Conservation (phyloP, 2,113 vertebrate genomes). For the Corythoichthys intestinalis region DNA sequence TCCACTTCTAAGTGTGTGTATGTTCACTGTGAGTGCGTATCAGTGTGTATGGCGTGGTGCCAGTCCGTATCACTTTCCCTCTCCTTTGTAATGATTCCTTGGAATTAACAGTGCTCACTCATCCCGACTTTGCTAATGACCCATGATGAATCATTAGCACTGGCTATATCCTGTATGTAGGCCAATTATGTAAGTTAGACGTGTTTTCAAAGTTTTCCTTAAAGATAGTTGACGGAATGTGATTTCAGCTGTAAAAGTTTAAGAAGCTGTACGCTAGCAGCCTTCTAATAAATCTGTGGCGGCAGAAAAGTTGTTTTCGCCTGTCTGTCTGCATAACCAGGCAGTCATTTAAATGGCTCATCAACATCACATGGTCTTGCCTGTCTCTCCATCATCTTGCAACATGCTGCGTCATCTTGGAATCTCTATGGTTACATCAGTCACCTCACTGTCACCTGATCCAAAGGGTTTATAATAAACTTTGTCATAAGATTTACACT, state of each 20-base stretch:
- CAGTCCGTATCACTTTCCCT: conserved; percentile 45
- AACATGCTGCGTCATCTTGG: conserved; percentile 19
- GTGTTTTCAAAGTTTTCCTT: conserved; percentile 16
- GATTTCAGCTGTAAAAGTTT: conserved; percentile 1
- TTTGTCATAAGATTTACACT: conserved; percentile 44
- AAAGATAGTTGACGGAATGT: background rate
- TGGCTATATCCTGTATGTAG: conserved; percentile 16
- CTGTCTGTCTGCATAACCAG: background rate
- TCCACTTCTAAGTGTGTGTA: conserved; percentile 27
- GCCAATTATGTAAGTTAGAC: conserved; percentile 17
- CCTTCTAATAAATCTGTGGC: conserved; percentile 6
- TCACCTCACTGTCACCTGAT: conserved; percentile 38
- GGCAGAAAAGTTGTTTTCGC: background rate
- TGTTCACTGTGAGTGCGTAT: conserved; percentile 18
- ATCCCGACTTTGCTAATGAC: conserved; percentile 29
- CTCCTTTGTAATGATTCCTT: conserved; percentile 41
- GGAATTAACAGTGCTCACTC: conserved; percentile 32
- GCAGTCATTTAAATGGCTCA: conserved; percentile 13
- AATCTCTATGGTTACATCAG: conserved; percentile 42
- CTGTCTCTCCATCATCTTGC: conserved; percentile 27
- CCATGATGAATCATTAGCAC: conserved; percentile 14
- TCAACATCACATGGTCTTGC: conserved; percentile 4
- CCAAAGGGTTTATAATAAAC: conserved; percentile 41
- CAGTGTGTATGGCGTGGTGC: conserved; percentile 33
- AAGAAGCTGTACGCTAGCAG: background rate